phyloP scores from a whole-genome alignment of 1,140 invertebrate species.

The Monochamus saltuarius region DNA sequence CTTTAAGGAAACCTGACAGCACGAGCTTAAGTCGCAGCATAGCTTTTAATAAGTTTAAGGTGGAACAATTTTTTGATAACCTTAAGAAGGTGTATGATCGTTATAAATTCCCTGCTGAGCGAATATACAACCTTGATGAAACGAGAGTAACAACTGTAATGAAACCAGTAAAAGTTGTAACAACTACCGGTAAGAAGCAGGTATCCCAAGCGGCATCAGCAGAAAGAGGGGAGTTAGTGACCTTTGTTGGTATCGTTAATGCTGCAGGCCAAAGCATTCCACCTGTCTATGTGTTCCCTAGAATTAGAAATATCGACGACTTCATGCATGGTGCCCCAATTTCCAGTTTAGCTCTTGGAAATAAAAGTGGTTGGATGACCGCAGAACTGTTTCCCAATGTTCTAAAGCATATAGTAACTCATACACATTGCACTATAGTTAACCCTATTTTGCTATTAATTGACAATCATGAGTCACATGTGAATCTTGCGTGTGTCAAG shows the following conservation, averaged over 20 bases:
- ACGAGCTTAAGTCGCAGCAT: conserved; percentile 45
- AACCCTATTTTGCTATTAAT: conserved; percentile 27
- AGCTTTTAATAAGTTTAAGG: conserved; percentile 50
- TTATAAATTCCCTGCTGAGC: too few species aligned
- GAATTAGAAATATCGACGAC: conserved; percentile 19
- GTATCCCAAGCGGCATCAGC: conserved; percentile 22
- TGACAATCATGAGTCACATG: conserved; percentile 52
- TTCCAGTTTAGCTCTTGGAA: conserved; percentile 23
- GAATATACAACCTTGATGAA: conserved; percentile 13
- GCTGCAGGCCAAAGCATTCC: conserved; percentile 22
- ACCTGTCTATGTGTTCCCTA: conserved; percentile 24
- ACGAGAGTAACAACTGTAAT: conserved; percentile 30
- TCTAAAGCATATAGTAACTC: conserved; percentile 40
- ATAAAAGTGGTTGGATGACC: conserved; percentile 44
- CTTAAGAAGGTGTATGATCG: conserved; percentile 4
- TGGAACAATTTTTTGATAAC: conserved; percentile 45
- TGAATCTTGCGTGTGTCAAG: conserved; percentile 27
- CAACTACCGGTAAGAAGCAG: conserved; percentile 29
- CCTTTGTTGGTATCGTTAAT: conserved; percentile 28
- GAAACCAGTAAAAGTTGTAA: conserved; percentile 25
- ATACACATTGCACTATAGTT: conserved; percentile 14
- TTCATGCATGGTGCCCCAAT: conserved; percentile 12
- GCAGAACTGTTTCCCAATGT: conserved; percentile 44
- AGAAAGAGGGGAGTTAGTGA: conserved; percentile 30
- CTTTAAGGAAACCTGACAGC: conserved; percentile 43